phyloP scores from a whole-genome alignment of 2,113 vertebrate genomes.

The Balaeniceps rex region DNA sequence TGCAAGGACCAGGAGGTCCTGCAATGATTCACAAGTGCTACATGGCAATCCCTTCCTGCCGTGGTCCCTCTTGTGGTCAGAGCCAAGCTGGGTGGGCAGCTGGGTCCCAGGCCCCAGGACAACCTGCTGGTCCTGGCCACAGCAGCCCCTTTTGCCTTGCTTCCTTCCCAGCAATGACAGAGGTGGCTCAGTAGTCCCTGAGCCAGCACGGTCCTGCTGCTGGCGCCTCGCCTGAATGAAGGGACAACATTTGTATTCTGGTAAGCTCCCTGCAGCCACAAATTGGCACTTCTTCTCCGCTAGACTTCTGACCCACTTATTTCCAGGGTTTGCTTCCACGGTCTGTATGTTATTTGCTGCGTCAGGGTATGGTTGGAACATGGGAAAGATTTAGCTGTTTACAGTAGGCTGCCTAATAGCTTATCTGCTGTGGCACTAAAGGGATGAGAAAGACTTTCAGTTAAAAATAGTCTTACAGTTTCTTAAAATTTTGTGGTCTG shows the following conservation, averaged over 20 bases:
- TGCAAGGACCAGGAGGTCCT: background rate
- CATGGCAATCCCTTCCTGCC: background rate
- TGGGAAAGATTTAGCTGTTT: background rate
- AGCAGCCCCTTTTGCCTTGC: background rate
- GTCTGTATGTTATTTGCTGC: background rate
- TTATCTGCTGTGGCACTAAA: background rate
- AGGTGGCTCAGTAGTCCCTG: background rate
- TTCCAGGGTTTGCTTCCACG: background rate
- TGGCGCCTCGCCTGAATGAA: background rate
- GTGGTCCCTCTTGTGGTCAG: background rate
- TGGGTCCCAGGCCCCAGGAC: background rate
- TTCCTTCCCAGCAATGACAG: background rate
- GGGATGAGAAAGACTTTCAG: background rate
- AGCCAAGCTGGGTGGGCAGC: background rate
- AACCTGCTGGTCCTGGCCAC: background rate
- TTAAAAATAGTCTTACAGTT: background rate
- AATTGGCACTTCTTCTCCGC: background rate
- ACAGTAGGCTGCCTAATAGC: background rate
- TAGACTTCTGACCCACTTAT: background rate
- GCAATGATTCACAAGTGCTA: background rate
- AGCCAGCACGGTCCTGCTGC: background rate
- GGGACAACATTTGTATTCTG: constrained; percentile 26
- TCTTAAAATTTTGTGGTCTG: background rate
- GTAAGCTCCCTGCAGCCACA: background rate
- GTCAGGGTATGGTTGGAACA: background rate